Evolutionary conservation across 2,113 vertebrate genomes (phyloP).

Genomic region (Ptyas mucosa): DNA sequence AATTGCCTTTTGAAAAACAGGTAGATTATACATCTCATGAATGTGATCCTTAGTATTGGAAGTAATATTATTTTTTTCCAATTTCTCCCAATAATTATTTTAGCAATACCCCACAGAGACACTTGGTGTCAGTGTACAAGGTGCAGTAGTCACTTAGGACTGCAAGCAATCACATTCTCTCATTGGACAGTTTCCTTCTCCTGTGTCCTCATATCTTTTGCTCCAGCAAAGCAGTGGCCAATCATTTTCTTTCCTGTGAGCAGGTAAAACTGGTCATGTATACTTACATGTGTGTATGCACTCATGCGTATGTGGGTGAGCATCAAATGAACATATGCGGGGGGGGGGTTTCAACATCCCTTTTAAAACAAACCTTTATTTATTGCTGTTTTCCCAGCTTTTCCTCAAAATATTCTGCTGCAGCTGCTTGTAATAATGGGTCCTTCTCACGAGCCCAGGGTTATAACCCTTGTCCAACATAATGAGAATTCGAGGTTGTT

Average conservation of each 20-base stretch:
- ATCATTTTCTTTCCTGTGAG: neutral
- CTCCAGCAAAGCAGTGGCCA: neutral
- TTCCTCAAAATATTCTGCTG: neutral
- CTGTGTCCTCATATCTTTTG: neutral
- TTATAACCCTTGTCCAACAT: neutral
- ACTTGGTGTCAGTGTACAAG: neutral
- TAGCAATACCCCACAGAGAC: neutral
- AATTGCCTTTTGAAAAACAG: neutral
- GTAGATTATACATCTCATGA: neutral
- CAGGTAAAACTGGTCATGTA: neutral
- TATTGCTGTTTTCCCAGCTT: neutral
- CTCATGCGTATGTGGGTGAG: neutral
- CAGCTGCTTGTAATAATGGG: neutral
- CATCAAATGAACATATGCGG: neutral
- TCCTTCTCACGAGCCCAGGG: neutral
- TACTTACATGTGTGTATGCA: neutral
- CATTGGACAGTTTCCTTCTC: neutral
- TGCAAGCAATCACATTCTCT: neutral
- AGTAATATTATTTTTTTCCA: neutral
- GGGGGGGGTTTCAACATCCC: too few relatives aligned
- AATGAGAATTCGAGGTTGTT: neutral
- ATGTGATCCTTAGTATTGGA: neutral
- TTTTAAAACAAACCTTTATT: neutral
- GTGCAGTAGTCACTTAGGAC: neutral
- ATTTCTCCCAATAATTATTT: neutral